phyloP scores from a whole-genome alignment of 37 sponge, comb jelly and placozoan genomes.

The Chondrilla cf. caribensis region DNA sequence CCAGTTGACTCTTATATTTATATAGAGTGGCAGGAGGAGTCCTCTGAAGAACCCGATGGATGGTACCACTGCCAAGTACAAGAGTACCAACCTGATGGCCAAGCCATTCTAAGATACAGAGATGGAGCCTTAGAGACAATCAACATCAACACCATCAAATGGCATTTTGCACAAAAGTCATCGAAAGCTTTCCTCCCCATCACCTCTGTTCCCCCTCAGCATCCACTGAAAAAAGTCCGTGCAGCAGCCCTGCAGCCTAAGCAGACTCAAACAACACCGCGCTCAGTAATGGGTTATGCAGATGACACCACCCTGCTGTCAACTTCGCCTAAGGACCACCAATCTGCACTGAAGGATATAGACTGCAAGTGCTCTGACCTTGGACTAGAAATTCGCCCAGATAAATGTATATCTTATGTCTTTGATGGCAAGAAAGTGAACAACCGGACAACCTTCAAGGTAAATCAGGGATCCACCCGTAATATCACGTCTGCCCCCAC shows the following conservation, averaged over 20 bases:
- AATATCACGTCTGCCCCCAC: slow-evolving; percentile 1
- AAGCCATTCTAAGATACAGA: slow-evolving; percentile 8
- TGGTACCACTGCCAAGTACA: slow-evolving; percentile 3
- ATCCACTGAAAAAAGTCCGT: neutral
- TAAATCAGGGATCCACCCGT: slow-evolving; percentile 12
- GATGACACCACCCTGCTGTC: slow-evolving; percentile 19
- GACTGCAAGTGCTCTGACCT: slow-evolving; percentile 13
- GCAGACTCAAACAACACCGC: neutral
- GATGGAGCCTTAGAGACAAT: slow-evolving; percentile 4
- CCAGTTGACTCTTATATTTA: neutral
- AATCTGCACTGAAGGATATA: neutral
- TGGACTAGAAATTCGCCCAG: neutral
- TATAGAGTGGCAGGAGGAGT: slow-evolving; percentile 4
- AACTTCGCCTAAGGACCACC: neutral
- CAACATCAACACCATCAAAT: neutral
- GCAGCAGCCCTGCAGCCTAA: slow-evolving; percentile 8
- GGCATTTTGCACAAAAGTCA: neutral
- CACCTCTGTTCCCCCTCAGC: neutral
- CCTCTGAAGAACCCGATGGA: neutral
- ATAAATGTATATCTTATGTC: slow-evolving; percentile 13
- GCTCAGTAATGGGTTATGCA: neutral
- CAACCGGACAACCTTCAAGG: neutral
- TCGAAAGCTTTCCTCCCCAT: neutral
- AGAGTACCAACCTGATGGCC: slow-evolving; percentile 14
- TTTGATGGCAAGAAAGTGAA: neutral